These are phyloP conservation scores for Schmidtea mediterranea DNA, from an alignment of 1,140 invertebrate genomes.

Conservation along the genomic window DNA sequence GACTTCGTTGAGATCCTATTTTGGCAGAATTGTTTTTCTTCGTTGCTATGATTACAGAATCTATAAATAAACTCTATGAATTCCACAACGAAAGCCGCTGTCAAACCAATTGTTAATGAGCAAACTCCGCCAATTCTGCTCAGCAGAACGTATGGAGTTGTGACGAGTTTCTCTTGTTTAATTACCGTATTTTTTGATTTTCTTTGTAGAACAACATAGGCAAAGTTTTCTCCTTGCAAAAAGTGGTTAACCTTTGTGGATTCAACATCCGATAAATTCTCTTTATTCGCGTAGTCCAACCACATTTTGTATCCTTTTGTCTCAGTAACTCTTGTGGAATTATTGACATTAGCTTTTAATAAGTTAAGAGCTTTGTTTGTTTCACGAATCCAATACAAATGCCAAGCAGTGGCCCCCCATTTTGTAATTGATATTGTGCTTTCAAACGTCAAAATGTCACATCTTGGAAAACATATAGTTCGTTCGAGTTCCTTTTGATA, in stretches of 20 bases:
- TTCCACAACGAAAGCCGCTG: slow-evolving; percentile 2
- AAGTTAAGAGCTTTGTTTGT: background rate
- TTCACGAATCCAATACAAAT: background rate
- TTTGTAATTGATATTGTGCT: slow-evolving; percentile 1
- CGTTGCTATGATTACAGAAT: background rate
- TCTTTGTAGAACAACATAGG: background rate
- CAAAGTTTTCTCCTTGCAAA: background rate
- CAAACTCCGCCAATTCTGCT: background rate
- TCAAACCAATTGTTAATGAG: slow-evolving; percentile 2
- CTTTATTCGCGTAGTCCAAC: too few species aligned
- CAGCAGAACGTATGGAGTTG: background rate
- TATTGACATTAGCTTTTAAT: too few species aligned
- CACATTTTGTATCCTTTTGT: too few species aligned
- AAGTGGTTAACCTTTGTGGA: too few species aligned
- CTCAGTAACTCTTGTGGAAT: too few species aligned
- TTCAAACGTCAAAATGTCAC: background rate
- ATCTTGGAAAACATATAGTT: slow-evolving; percentile 1
- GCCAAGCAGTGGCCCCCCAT: background rate
- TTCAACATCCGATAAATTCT: too few species aligned
- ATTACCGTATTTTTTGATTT: slow-evolving; percentile 1
- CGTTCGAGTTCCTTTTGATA: background rate
- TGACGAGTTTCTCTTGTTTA: background rate
- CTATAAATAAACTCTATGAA: background rate
- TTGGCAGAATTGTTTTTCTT: too few species aligned
- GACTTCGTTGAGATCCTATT: too few species aligned